Percentiles rank a stretch among this genome's conserved stretches.
These are phyloP conservation scores for Biston stratarius DNA, from an alignment of 2,888 invertebrate genomes.

Conservation along the genomic window DNA sequence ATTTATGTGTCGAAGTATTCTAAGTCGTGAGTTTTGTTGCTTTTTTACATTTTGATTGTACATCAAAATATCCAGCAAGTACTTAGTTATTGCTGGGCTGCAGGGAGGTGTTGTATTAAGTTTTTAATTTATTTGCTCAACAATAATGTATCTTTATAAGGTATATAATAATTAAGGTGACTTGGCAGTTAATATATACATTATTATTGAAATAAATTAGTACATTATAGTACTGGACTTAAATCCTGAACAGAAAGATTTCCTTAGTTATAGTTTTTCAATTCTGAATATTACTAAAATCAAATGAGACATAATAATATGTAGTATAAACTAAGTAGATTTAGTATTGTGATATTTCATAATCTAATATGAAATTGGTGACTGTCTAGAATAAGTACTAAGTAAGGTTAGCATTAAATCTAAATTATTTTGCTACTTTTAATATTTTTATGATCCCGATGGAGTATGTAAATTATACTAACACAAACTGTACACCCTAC, in stretches of 20 bases:
- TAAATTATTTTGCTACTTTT: conserved; percentile 21
- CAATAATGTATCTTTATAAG: no score
- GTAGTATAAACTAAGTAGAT: background rate
- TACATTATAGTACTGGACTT: background rate
- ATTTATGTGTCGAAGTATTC: conserved; percentile 11
- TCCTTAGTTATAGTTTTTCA: no score
- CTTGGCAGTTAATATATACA: no score
- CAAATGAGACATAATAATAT: background rate
- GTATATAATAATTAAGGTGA: no score
- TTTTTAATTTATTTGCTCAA: no score
- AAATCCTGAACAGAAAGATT: no score
- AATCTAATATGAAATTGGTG: conserved; percentile 36
- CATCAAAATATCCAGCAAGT: background rate
- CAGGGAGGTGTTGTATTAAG: no score
- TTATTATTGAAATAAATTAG: background rate
- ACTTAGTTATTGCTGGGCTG: background rate
- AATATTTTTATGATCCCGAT: background rate
- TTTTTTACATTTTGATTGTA: no score
- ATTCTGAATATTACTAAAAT: no score
- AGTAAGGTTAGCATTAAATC: conserved; percentile 4
- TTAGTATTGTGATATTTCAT: conserved; percentile 35
- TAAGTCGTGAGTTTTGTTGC: no score
- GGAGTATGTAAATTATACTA: background rate
- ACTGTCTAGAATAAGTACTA: conserved; percentile 39
- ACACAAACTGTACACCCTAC: background rate